Evolutionary conservation across 2,888 invertebrate genomes (phyloP).

Genomic region (Diarsia rubi): DNA sequence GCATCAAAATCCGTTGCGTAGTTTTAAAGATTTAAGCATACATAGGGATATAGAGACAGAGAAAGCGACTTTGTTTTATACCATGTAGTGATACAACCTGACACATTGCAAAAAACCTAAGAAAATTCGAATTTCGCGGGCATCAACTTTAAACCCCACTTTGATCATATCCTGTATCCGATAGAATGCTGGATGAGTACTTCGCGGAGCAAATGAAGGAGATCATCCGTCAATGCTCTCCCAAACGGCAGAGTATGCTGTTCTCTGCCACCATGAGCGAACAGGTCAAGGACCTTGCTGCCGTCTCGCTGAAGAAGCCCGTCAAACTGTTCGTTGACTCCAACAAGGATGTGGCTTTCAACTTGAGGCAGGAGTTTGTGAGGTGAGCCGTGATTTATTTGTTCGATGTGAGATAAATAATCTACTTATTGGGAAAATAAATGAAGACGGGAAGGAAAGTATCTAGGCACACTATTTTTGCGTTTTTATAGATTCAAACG

Average conservation of each 20-base stretch:
- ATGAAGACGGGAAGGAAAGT: too few species aligned
- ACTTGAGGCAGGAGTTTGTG: constrained; percentile 98
- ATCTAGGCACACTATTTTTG: too few species aligned
- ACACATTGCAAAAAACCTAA: too few species aligned
- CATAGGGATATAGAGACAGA: too few species aligned
- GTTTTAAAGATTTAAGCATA: too few species aligned
- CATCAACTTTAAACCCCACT: background rate
- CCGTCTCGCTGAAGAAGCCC: constrained; percentile 97
- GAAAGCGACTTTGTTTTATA: too few species aligned
- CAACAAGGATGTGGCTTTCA: constrained; percentile 98
- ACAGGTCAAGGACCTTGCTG: constrained; percentile 97
- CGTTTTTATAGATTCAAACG: too few species aligned
- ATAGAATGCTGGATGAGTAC: constrained; percentile 98
- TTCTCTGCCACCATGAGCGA: constrained; percentile 99
- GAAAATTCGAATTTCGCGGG: too few species aligned
- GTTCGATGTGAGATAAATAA: too few species aligned
- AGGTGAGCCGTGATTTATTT: constrained; percentile 82
- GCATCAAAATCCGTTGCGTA: too few species aligned
- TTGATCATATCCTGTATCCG: background rate
- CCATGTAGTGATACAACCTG: too few species aligned
- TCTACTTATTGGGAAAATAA: too few species aligned
- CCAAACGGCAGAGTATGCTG: constrained; percentile 98
- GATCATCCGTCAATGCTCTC: constrained; percentile 97
- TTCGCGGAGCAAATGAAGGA: constrained; percentile 99
- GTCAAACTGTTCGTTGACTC: constrained; percentile 98